A percentile compares a stretch with the other conserved stretches of the same genome.
phyloP scores from a whole-genome alignment of 2,797 vertebrate species.

The Cossypha caffra region DNA sequence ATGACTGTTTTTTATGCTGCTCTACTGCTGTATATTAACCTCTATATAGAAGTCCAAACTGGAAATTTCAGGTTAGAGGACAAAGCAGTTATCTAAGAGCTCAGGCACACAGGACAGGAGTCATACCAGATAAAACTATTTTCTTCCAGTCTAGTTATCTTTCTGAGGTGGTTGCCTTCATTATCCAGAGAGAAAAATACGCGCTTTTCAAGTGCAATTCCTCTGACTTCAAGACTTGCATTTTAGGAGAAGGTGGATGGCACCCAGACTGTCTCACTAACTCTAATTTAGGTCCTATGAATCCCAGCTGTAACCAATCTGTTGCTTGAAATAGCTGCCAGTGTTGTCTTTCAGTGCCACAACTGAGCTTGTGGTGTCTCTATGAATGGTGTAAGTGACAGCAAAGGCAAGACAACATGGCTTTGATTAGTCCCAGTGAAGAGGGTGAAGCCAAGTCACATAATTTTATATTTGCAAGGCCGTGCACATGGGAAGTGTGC shows the following conservation, averaged over 20 bases:
- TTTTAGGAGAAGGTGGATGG: not conserved
- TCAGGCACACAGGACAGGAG: not conserved
- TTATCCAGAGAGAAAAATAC: not conserved
- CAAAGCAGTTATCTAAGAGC: not conserved
- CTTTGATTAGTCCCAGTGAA: conserved; percentile 34
- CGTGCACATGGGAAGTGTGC: not conserved
- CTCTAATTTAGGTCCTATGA: not conserved
- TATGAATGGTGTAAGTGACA: not conserved
- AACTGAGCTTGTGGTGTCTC: not conserved
- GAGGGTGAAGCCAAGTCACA: not conserved
- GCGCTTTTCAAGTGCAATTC: not conserved
- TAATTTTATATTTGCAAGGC: conserved; percentile 5
- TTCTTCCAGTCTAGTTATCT: not conserved
- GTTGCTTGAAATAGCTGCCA: not conserved
- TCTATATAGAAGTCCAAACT: not conserved
- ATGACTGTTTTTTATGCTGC: not conserved
- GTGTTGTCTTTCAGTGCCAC: not conserved
- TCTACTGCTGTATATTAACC: not conserved
- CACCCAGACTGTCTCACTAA: not conserved
- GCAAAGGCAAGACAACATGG: not conserved
- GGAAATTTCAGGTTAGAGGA: not conserved
- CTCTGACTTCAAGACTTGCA: not conserved
- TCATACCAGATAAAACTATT: not conserved
- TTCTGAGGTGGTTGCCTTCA: not conserved
- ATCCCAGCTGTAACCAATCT: not conserved